A percentile compares a stretch with the other conserved stretches of the same genome.
These are phyloP conservation scores for Stegodyphus dumicola DNA, from an alignment of 1,140 invertebrate genomes.

Conservation along the genomic window DNA sequence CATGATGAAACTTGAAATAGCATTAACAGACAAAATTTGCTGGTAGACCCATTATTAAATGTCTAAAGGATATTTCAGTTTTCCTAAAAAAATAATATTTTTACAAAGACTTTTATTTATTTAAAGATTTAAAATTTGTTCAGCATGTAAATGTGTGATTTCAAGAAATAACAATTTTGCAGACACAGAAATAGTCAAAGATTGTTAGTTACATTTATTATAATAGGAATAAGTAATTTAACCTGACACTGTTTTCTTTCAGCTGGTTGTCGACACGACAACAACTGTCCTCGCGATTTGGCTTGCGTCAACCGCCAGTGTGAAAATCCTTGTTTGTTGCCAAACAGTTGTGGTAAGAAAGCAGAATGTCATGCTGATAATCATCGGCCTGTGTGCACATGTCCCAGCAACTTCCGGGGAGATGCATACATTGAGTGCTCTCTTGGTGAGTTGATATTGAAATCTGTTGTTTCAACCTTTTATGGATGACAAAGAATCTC, in stretches of 20 bases:
- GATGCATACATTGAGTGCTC: slow-evolving; percentile 84
- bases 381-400: slow-evolving; percentile 82
- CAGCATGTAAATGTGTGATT: no score
- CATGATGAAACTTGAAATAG: no score
- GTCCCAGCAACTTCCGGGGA: slow-evolving; percentile 81
- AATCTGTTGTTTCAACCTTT: background rate
- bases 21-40: no score
- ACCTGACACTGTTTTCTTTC: background rate
- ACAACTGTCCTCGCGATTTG: slow-evolving; percentile 85
- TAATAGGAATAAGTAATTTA: background rate
- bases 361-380: slow-evolving; percentile 81
- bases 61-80: no score
- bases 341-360: slow-evolving; percentile 84
- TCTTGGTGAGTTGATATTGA: slow-evolving; percentile 64
- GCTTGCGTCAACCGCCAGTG: slow-evolving; percentile 88
- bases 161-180: no score
- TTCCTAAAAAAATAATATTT: no score
- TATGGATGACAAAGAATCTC: background rate
- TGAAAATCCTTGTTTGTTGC: slow-evolving; percentile 81
- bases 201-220: no score
- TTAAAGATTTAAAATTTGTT: no score
- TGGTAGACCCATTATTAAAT: no score
- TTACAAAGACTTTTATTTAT: no score
- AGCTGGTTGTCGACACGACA: slow-evolving; percentile 85
- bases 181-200: no score